These are phyloP conservation scores for Thaumetopoea pityocampa DNA, from an alignment of 1,140 invertebrate species.

Conservation along the genomic window DNA sequence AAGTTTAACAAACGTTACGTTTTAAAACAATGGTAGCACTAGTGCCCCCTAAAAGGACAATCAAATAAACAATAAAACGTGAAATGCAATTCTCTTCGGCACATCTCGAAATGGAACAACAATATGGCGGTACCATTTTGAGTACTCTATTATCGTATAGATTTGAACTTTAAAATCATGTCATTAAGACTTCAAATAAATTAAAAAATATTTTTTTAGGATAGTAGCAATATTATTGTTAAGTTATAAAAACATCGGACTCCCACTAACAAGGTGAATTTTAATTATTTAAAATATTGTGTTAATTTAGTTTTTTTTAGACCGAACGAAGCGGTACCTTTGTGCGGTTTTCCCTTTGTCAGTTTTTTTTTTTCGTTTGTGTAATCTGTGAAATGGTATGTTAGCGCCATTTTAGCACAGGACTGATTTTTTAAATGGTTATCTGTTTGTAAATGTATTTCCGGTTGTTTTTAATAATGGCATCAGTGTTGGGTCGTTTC, in stretches of 20 bases:
- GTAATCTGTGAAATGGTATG: constrained; percentile 62
- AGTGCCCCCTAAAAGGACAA: constrained; percentile 20
- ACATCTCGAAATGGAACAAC: constrained; percentile 25
- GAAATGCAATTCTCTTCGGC: constrained; percentile 34
- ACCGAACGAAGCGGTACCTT: constrained; percentile 32
- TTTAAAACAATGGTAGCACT: constrained; percentile 24
- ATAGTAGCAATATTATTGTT: constrained; percentile 17
- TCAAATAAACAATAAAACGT: constrained; percentile 41
- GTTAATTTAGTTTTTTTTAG: constrained; percentile 59
- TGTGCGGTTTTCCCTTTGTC: constrained; percentile 16
- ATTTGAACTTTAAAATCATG: too few relatives aligned
- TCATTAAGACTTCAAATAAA: too few relatives aligned
- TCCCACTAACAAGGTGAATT: constrained; percentile 53
- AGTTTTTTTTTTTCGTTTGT: constrained; percentile 40
- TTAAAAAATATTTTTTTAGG: constrained; percentile 1
- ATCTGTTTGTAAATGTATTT: constrained; percentile 45
- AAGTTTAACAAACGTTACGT: constrained; percentile 6
- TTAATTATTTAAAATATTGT: constrained; percentile 59
- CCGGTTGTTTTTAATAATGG: constrained; percentile 27
- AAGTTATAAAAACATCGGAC: constrained; percentile 32
- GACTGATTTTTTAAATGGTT: constrained; percentile 53
- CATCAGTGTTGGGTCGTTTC: too few relatives aligned
- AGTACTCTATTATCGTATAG: too few relatives aligned
- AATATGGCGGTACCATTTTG: constrained; percentile 6
- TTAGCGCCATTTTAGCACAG: constrained; percentile 41